Evolutionary conservation across 2,888 invertebrate genomes (phyloP).

Genomic region (Temnothorax rugatulus): DNA sequence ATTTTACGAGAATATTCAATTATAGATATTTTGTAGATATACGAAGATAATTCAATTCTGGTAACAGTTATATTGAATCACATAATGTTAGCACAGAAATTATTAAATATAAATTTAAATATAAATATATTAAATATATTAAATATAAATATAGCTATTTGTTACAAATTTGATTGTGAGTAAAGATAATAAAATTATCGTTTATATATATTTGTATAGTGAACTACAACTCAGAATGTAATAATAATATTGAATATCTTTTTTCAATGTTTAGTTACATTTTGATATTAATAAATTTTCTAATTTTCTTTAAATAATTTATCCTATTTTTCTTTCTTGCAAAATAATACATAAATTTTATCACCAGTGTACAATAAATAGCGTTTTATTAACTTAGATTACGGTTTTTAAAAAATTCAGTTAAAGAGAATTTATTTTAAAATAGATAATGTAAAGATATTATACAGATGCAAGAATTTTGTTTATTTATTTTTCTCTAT

Average conservation of each 20-base stretch:
- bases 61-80: neutral
- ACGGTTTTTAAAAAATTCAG: neutral
- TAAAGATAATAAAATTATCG: neutral
- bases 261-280: neutral
- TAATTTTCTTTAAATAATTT: slow-evolving; percentile 7
- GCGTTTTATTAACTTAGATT: neutral
- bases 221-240: neutral
- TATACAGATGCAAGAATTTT: neutral
- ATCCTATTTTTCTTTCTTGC: neutral
- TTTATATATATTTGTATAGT: neutral
- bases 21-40: neutral
- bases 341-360: neutral
- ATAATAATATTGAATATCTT: neutral
- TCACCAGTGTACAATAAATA: neutral
- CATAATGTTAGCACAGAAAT: neutral
- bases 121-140: no score
- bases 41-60: neutral
- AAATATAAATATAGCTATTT: neutral
- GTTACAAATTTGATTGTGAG: neutral
- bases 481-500: neutral
- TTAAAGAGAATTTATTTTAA: slow-evolving; percentile 16
- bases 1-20: neutral
- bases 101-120: neutral
- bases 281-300: neutral
- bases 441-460: slow-evolving; percentile 1